Conservation (phyloP, 2,797 vertebrate species). For the Mormyrus hasselquistii region DNA sequence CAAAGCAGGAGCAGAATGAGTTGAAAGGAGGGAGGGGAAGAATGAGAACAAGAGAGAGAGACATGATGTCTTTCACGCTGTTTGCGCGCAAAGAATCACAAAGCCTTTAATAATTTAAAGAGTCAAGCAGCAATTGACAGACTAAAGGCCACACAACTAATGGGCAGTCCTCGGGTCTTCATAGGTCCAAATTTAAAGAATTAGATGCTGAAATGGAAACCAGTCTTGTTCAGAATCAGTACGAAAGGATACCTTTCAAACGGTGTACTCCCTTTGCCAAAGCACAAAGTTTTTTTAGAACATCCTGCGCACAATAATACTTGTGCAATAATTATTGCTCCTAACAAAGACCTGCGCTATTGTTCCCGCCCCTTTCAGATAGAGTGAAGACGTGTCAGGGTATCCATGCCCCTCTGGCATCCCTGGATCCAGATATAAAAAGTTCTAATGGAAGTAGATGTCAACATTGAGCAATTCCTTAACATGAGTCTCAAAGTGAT, state of each 20-base stretch:
- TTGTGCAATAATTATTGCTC: not conserved
- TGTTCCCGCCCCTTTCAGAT: not conserved
- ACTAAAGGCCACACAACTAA: not conserved
- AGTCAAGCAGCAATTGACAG: slow-evolving; percentile 16
- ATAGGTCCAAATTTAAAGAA: not conserved
- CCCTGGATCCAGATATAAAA: not conserved
- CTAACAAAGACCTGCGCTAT: not conserved
- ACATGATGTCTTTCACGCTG: slow-evolving; percentile 36
- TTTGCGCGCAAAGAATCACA: slow-evolving; percentile 39
- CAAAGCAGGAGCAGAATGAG: not conserved
- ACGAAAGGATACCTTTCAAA: not conserved
- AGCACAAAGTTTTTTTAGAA: not conserved
- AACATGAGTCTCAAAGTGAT: not conserved
- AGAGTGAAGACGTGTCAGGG: not conserved
- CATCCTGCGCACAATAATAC: not conserved
- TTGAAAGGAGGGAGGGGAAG: not conserved
- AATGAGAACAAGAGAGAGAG: not conserved
- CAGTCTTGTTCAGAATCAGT: not conserved
- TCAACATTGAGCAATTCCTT: not conserved
- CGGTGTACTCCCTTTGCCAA: not conserved
- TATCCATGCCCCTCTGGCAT: not conserved
- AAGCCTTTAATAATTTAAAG: slow-evolving; percentile 39
- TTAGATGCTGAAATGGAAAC: not conserved
- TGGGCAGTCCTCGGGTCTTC: not conserved
- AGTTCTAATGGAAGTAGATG: not conserved